Base-by-base conservation (phyloP, 2,113 vertebrate species). In the Daphoenositta chrysoptera region DNA sequence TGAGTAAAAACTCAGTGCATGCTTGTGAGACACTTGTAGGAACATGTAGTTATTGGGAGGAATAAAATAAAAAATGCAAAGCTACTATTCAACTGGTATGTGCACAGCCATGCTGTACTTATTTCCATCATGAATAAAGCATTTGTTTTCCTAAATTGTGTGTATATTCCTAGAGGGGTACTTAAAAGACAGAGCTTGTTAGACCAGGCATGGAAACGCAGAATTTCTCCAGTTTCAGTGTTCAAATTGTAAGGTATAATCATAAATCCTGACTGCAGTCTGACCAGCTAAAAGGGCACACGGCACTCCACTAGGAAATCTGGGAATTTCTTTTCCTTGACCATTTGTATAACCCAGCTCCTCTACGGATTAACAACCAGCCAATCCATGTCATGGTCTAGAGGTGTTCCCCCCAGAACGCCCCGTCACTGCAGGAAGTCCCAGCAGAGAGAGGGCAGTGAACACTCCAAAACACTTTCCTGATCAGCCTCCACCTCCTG, bases 81-180 rank as follows among this genome's bases (percentile, higher is more conserved):
- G 45, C 45, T 88, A 37, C 53, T 50, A 48, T 76, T 87, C 26
- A 65, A 13, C 45, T 72, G 30, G 33, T 91, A 83, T 63, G 30
- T 80, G 54, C 56, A 89, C 47, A 85, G 60, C 37, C 47, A 72
- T 66, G 27, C 54, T 85, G 66, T 87, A 79, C 40, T 94, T 89
- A 89, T 45, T 93, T 40, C 73, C 86, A 65, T 77, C 84, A 90
- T 91, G 84, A 95, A 94, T 90, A 95, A 90, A 80, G 85, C 54
- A 93, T 93, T 95, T 94, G 84, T 93, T 94, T 95, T 93, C 61
- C 87, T 85, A 94, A 96, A 91, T 79, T 95, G 48, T 87, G 72
- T 89, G 33, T 83, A 64, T 96, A 94, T 90, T 96, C 84, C 95
- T 96, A 79, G 81, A 76, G 53, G 89, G 10, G 23, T 69, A 77